Conservation (phyloP, 2,797 vertebrate species). For the Darevskia mixta region DNA sequence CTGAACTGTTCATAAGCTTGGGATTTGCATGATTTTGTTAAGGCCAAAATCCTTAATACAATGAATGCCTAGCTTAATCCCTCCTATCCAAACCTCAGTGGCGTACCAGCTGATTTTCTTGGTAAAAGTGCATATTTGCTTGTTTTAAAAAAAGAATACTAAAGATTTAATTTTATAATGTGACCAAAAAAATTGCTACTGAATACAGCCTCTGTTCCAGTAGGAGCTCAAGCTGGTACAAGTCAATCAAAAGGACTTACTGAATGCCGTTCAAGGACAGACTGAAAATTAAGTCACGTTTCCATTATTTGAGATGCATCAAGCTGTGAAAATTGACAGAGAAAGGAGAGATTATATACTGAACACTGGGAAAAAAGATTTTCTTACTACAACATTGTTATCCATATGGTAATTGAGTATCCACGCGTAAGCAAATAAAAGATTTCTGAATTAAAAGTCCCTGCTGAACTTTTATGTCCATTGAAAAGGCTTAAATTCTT, state of each 20-base stretch:
- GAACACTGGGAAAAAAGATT: conserved; percentile 12
- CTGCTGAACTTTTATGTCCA: conserved; percentile 11
- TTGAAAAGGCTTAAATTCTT: conserved; percentile 22
- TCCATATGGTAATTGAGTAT: not conserved
- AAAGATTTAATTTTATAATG: not conserved
- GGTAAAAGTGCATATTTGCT: not conserved
- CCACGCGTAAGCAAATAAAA: not conserved
- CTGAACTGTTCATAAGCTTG: not conserved
- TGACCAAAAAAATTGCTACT: not conserved
- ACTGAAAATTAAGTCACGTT: not conserved
- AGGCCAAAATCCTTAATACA: not conserved
- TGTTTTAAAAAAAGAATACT: not conserved
- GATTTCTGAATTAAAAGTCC: conserved; percentile 20
- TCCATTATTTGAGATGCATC: conserved; percentile 9
- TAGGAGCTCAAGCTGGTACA: conserved; percentile 34
- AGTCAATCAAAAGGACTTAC: conserved; percentile 45
- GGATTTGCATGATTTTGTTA: not conserved
- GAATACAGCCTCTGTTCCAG: conserved; percentile 19
- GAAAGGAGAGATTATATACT: conserved; percentile 15
- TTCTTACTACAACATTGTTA: conserved; percentile 2
- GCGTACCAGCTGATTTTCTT: not conserved
- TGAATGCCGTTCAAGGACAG: conserved; percentile 36
- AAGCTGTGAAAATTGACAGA: conserved; percentile 2
- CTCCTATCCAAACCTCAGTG: not conserved
- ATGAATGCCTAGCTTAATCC: not conserved